Evolutionary conservation across 2,797 vertebrate genomes (phyloP).

Genomic region (Acrocephalus scirpaceus): DNA sequence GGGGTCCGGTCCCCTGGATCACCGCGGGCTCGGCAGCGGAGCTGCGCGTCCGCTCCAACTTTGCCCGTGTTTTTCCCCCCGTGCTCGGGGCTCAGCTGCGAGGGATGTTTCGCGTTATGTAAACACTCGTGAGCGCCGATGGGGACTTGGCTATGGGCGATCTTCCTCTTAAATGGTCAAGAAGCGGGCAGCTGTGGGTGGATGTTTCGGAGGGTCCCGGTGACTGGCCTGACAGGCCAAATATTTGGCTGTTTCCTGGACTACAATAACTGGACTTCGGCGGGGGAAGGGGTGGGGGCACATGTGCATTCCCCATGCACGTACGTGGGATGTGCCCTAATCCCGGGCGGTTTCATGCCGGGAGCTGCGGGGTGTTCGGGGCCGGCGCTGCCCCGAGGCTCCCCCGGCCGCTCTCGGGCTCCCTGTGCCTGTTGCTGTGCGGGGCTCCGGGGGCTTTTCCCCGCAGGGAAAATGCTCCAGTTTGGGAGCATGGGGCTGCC

Average conservation of each 20-base stretch:
- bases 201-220: slow-evolving; percentile 32
- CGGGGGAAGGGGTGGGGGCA: slow-evolving; percentile 10
- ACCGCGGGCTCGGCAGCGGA: neutral
- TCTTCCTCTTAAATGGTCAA: slow-evolving; percentile 29
- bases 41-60: neutral
- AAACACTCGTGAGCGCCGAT: neutral
- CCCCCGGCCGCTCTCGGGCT: neutral
- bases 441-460: neutral
- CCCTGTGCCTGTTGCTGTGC: neutral
- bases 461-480: neutral
- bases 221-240: slow-evolving; percentile 42
- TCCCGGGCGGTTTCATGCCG: neutral
- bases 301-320: neutral
- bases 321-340: neutral
- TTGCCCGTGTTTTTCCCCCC: neutral
- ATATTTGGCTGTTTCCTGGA: slow-evolving; percentile 75
- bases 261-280: slow-evolving; percentile 62
- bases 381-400: neutral
- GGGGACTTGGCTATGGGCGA: neutral
- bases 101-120: slow-evolving; percentile 9
- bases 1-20: too few relatives aligned
- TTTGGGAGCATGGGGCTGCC: neutral
- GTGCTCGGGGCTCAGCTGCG: neutral
- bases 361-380: neutral
- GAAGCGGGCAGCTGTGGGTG: neutral